Conservation (phyloP, 2,888 invertebrate genomes). For the Junonia oenone region DNA sequence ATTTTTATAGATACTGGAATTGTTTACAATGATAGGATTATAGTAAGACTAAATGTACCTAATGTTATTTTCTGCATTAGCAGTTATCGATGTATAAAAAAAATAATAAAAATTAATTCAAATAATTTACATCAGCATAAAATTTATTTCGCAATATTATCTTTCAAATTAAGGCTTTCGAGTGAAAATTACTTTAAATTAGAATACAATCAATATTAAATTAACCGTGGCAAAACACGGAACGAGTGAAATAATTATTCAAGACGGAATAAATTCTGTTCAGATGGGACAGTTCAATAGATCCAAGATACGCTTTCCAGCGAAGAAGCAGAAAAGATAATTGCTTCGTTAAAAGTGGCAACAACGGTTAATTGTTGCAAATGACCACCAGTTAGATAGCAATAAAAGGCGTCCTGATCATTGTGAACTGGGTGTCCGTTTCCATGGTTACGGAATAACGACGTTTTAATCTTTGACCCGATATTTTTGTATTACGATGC, state of each 20-base stretch:
- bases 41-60: no score
- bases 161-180: no score
- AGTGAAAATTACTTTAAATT: no score
- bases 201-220: neutral
- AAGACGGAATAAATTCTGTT: slow-evolving; percentile 8
- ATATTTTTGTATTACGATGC: no score
- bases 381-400: slow-evolving; percentile 54
- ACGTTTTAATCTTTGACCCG: no score
- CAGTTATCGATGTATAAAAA: no score
- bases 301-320: slow-evolving; percentile 28
- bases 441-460: slow-evolving; percentile 13
- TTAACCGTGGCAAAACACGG: neutral
- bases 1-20: no score
- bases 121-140: no score
- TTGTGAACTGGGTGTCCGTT: slow-evolving; percentile 20
- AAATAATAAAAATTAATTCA: no score
- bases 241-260: slow-evolving; percentile 4
- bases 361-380: slow-evolving; percentile 67
- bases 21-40: no score
- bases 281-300: slow-evolving; percentile 22
- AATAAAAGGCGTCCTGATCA: slow-evolving; percentile 43
- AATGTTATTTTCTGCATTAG: no score
- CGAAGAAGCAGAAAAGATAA: slow-evolving; percentile 40
- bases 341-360: slow-evolving; percentile 59
- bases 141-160: no score